Evolutionary conservation across 2,797 vertebrate genomes (phyloP).

Genomic region (Carduelis carduelis): DNA sequence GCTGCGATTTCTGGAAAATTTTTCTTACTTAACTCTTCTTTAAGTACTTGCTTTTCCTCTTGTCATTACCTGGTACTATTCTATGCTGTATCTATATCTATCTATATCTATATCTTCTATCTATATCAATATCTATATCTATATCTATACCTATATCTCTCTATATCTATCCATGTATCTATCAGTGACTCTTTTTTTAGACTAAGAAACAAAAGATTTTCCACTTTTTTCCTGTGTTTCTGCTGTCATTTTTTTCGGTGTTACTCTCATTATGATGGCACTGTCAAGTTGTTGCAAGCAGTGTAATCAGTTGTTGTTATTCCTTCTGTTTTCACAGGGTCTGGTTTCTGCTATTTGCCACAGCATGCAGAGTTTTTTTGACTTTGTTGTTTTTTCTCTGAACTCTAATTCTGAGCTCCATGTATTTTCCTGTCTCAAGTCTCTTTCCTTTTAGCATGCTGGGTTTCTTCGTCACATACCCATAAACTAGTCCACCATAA

Average conservation of each 20-base stretch:
- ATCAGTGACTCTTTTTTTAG: not conserved
- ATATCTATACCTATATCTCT: not conserved
- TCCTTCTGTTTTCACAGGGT: not conserved
- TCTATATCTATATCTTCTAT: too few species aligned
- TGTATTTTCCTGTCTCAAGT: not conserved
- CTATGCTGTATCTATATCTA: not conserved
- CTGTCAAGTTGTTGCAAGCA: not conserved
- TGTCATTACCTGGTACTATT: not conserved
- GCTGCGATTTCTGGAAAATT: not conserved
- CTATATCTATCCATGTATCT: not conserved
- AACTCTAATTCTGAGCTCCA: not conserved
- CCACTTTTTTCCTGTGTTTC: not conserved
- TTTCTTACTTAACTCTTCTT: not conserved
- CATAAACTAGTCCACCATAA: not conserved
- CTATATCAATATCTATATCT: too few species aligned
- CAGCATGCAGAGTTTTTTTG: not conserved
- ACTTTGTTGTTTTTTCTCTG: not conserved
- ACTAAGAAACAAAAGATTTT: not conserved
- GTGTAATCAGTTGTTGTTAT: not conserved
- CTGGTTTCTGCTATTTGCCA: not conserved
- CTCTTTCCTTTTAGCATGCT: not conserved
- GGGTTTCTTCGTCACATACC: not conserved
- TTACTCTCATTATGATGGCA: not conserved
- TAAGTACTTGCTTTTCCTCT: not conserved
- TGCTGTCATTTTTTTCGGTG: not conserved